Conservation (phyloP, 2,797 vertebrate species). For the Spondyliosoma cantharus region DNA sequence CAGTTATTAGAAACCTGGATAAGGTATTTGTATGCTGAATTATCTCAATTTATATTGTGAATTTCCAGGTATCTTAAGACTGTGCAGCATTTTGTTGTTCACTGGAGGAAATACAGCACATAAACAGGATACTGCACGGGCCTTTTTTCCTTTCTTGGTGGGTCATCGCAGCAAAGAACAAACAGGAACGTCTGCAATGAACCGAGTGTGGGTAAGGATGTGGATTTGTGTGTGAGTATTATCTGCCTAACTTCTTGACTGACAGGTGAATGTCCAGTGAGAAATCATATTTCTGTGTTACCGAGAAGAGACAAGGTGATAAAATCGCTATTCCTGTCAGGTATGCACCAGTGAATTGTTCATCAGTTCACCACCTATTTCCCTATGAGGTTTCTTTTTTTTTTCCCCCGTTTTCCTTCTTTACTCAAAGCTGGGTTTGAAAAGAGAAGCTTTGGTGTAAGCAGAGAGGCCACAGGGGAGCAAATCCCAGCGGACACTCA, state of each 20-base stretch:
- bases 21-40: neutral
- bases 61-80: neutral
- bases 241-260: constrained; percentile 75
- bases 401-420: constrained; percentile 69
- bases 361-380: constrained; percentile 84
- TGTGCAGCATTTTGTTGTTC: too few relatives aligned
- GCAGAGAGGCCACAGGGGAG: constrained; percentile 83
- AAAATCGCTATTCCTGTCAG: constrained; percentile 84
- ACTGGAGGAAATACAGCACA: too few relatives aligned
- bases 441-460: constrained; percentile 86
- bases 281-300: constrained; percentile 73
- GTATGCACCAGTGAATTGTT: constrained; percentile 83
- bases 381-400: constrained; percentile 78
- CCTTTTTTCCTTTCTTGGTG: neutral
- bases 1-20: neutral
- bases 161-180: neutral
- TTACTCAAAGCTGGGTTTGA: constrained; percentile 84
- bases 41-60: neutral
- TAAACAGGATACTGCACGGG: neutral
- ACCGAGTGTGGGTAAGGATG: constrained; percentile 12
- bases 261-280: constrained; percentile 75
- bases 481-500: constrained; percentile 79
- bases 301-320: constrained; percentile 74
- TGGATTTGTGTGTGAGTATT: constrained; percentile 22
- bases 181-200: constrained; percentile 23